These are phyloP conservation scores for Caenorhabditis brenneri DNA, from an alignment of 1,140 invertebrate genomes.

Conservation along the genomic window DNA sequence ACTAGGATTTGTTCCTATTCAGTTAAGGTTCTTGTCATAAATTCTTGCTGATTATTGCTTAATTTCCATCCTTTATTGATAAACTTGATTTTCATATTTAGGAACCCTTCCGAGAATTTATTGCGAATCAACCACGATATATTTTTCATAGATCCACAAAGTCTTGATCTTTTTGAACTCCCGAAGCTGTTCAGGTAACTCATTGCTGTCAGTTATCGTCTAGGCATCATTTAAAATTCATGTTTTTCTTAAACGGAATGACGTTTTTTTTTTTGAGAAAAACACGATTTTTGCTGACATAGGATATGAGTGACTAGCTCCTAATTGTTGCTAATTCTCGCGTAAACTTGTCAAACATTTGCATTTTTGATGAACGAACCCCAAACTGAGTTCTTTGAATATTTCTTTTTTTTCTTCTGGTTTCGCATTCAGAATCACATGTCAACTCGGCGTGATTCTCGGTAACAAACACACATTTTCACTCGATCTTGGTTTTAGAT, in stretches of 20 bases:
- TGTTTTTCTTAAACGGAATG: neutral
- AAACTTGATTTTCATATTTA: too few relatives aligned
- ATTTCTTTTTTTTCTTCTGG: neutral
- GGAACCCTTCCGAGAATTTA: too few relatives aligned
- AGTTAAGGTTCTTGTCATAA: too few relatives aligned
- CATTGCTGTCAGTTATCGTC: neutral
- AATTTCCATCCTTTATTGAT: too few relatives aligned
- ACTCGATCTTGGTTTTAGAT: neutral
- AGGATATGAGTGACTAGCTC: neutral
- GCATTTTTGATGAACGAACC: neutral
- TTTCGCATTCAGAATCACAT: neutral
- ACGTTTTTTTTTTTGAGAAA: neutral
- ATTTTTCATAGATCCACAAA: neutral
- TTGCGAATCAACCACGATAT: too few relatives aligned
- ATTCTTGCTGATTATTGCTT: too few relatives aligned
- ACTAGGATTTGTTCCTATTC: too few relatives aligned
- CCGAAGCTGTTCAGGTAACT: neutral
- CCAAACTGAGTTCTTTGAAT: neutral
- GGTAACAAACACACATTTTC: neutral
- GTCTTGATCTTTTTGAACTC: neutral
- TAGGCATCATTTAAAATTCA: neutral
- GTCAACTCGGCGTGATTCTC: neutral
- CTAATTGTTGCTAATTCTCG: neutral
- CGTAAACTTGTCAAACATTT: neutral
- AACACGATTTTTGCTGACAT: neutral